Evolutionary conservation across 92 coral and sea anemone species (phyloP).

Genomic region (Epizoanthus stellaris): DNA sequence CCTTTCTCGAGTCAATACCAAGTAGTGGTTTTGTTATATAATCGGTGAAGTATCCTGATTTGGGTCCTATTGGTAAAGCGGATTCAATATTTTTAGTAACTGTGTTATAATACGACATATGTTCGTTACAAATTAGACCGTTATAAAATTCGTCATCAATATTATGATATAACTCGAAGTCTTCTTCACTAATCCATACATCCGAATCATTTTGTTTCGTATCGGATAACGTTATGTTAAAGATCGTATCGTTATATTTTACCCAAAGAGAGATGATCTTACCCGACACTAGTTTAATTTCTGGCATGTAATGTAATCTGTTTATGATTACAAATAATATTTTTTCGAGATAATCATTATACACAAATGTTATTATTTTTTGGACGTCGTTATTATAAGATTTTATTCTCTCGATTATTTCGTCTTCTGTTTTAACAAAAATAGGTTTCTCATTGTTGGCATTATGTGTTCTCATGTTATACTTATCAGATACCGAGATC

Average conservation of each 20-base stretch:
- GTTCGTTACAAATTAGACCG: neutral
- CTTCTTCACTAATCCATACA: conserved; percentile 1
- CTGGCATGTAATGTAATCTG: neutral
- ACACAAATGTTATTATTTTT: no score
- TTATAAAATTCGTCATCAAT: neutral
- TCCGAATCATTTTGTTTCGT: conserved; percentile 14
- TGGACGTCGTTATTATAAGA: conserved; percentile 3
- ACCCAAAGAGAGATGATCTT: conserved; percentile 1
- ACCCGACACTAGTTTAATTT: neutral
- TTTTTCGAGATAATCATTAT: neutral
- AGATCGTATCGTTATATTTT: neutral
- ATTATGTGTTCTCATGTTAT: conserved; percentile 29
- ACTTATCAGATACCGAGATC: conserved; percentile 12
- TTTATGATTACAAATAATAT: conserved; percentile 5
- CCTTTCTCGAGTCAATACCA: no score
- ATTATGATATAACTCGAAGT: neutral
- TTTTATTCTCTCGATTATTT: conserved; percentile 10
- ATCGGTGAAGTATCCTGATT: no score
- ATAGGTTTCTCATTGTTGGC: neutral
- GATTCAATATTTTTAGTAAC: conserved; percentile 5
- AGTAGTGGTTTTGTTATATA: no score
- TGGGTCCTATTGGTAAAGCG: conserved; percentile 10
- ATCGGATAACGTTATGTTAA: neutral
- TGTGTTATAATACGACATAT: neutral
- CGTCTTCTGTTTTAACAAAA: conserved; percentile 28